These are phyloP conservation scores for Euproctis similis DNA, from an alignment of 2,888 invertebrate species.

Conservation along the genomic window DNA sequence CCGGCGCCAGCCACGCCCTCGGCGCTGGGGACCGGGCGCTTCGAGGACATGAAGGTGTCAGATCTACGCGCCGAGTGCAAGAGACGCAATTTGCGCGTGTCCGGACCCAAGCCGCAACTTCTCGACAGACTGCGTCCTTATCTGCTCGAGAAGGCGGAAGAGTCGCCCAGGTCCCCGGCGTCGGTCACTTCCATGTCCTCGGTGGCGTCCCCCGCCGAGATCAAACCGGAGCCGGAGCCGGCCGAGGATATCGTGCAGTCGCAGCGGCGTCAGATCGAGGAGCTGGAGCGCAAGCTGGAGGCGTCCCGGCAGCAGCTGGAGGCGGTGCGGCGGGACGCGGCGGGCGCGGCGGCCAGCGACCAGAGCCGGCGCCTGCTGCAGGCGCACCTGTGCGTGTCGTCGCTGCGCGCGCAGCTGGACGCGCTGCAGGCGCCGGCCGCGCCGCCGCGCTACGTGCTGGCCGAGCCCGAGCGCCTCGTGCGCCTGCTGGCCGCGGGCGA, in stretches of 20 bases:
- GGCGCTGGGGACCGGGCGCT: constrained; percentile 73
- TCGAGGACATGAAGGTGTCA: constrained; percentile 96
- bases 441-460: constrained; percentile 56
- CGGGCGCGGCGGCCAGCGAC: constrained; percentile 65
- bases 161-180: constrained; percentile 62
- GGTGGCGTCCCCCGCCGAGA: constrained; percentile 48
- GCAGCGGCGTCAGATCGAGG: constrained; percentile 89
- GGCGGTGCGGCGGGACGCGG: constrained; percentile 78
- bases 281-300: constrained; percentile 87
- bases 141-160: constrained; percentile 65
- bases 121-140: constrained; percentile 92
- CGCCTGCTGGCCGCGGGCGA: constrained; percentile 34
- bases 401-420: constrained; percentile 78
- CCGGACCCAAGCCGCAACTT: constrained; percentile 95
- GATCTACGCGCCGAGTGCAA: constrained; percentile 96
- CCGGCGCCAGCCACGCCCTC: constrained; percentile 61
- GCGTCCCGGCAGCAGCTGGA: constrained; percentile 86
- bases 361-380: constrained; percentile 75
- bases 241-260: constrained; percentile 86
- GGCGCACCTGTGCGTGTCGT: constrained; percentile 74
- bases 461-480: constrained; percentile 54
- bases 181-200: constrained; percentile 46
- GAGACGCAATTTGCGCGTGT: constrained; percentile 94
- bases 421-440: constrained; percentile 71
- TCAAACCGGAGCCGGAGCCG: constrained; percentile 50